A percentile compares a stretch with the other conserved stretches of the same genome.
These are phyloP conservation scores for Trichonephila clavata DNA, from an alignment of 1,140 invertebrate species.

Conservation along the genomic window DNA sequence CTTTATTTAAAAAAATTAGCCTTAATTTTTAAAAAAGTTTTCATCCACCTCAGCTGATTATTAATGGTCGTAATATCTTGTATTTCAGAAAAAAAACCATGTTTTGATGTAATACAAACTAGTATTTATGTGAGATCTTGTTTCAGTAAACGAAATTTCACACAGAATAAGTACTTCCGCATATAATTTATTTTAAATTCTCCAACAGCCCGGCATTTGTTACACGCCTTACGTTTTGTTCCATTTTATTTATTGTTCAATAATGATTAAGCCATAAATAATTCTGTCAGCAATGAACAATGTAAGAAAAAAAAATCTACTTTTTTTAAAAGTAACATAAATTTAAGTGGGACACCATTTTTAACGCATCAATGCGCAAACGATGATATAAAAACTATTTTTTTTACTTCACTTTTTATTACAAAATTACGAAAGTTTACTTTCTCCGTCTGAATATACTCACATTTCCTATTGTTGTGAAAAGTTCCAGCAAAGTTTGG, in stretches of 20 bases:
- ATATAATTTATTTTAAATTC: no score
- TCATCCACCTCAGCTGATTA: no score
- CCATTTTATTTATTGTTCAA: not conserved
- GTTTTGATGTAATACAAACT: no score
- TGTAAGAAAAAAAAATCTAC: not conserved
- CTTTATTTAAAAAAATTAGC: no score
- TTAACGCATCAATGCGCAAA: not conserved
- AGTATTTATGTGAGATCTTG: no score
- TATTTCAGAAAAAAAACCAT: no score
- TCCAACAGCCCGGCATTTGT: not conserved
- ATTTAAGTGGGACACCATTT: not conserved
- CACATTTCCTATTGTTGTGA: not conserved
- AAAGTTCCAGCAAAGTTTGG: not conserved
- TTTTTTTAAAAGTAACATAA: not conserved
- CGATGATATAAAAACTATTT: not conserved
- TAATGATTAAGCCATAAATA: not conserved
- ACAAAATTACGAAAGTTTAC: not conserved
- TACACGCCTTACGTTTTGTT: not conserved
- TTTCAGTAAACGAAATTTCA: not conserved
- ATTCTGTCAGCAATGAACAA: not conserved
- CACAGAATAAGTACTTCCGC: not conserved
- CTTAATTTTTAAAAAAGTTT: no score
- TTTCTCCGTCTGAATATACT: not conserved
- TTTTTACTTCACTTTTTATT: not conserved
- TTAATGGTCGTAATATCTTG: no score